phyloP scores from a whole-genome alignment of 2,888 invertebrate genomes.

The Ennomos erosarius region DNA sequence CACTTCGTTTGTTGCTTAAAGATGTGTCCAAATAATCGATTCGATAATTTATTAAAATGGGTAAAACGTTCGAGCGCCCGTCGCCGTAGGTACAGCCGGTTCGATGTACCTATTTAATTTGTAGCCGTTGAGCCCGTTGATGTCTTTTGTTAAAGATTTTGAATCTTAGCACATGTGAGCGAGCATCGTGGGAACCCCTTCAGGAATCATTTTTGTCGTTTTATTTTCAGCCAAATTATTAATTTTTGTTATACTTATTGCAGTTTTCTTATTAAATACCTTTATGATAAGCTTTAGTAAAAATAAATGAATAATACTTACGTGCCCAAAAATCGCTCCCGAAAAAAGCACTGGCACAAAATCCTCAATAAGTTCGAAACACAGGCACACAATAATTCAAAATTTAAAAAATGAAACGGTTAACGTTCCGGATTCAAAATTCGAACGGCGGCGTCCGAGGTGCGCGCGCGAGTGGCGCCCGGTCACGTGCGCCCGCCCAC shows the following conservation, averaged over 20 bases:
- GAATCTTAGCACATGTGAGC: slow-evolving; percentile 2
- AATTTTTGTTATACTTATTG: too few species aligned
- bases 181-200: too few species aligned
- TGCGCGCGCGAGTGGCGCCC: slow-evolving; percentile 81
- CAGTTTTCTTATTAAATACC: too few species aligned
- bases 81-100: slow-evolving; percentile 2
- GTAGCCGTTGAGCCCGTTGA: slow-evolving; percentile 60
- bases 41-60: slow-evolving; percentile 10
- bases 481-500: slow-evolving; percentile 70
- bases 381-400: slow-evolving; percentile 66
- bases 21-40: slow-evolving; percentile 8
- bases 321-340: slow-evolving; percentile 58
- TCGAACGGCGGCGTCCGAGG: slow-evolving; percentile 75
- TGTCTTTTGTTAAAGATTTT: slow-evolving; percentile 64
- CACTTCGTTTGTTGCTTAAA: slow-evolving; percentile 7
- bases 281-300: not conserved
- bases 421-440: slow-evolving; percentile 65
- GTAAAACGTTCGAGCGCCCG: slow-evolving; percentile 19
- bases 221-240: too few species aligned
- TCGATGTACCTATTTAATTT: slow-evolving; percentile 23
- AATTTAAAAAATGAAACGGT: slow-evolving; percentile 59
- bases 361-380: slow-evolving; percentile 73
- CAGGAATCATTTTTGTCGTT: too few species aligned
- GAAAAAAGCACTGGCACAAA: slow-evolving; percentile 71
- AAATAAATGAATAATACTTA: slow-evolving; percentile 40